These are phyloP conservation scores for Forficula auricularia DNA, from an alignment of 1,140 invertebrate species.

Conservation along the genomic window DNA sequence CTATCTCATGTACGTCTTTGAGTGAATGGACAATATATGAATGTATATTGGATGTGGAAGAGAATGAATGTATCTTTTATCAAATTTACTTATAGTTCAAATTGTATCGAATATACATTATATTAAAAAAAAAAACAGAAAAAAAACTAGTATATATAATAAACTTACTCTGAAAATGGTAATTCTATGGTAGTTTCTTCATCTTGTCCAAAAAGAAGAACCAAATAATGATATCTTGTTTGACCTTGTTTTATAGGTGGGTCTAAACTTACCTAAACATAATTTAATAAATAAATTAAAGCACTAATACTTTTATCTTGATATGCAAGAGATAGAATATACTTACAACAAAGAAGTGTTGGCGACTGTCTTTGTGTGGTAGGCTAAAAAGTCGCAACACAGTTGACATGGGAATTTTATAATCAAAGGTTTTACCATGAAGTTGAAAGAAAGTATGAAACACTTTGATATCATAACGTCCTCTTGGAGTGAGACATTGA, in stretches of 20 bases:
- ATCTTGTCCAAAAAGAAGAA: constrained; percentile 84
- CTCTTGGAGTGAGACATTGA: constrained; percentile 95
- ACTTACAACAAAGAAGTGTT: constrained; percentile 94
- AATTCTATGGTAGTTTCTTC: constrained; percentile 89
- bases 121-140: no score
- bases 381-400: constrained; percentile 85
- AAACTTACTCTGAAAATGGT: constrained; percentile 67
- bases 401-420: constrained; percentile 95
- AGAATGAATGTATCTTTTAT: no score
- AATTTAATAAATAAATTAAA: constrained; percentile 6
- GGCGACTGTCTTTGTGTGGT: constrained; percentile 92
- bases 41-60: no score
- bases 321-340: no score
- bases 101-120: no score
- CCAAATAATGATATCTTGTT: constrained; percentile 88
- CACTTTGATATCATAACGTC: constrained; percentile 98
- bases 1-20: no score
- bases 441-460: constrained; percentile 95
- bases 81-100: no score
- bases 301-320: no score
- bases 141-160: no score
- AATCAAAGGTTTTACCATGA: constrained; percentile 99
- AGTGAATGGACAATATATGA: no score
- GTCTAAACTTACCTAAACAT: constrained; percentile 64
- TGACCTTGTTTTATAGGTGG: constrained; percentile 99